phyloP scores from a whole-genome alignment of 92 coral and sea anemone species.

The Porites divaricata region DNA sequence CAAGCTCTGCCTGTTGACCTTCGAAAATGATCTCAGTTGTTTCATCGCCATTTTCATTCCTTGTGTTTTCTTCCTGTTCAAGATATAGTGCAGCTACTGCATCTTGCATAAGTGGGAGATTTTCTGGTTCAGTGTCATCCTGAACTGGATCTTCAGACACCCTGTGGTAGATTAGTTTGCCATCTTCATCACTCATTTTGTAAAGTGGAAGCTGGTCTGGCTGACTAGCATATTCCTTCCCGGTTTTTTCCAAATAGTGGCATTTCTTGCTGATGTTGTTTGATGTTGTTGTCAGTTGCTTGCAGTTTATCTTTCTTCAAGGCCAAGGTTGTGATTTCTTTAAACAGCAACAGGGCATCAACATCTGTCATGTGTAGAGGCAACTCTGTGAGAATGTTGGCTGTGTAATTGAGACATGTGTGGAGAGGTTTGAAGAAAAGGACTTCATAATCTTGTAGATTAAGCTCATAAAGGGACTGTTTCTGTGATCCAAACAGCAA shows the following conservation, averaged over 20 bases:
- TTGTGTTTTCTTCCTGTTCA: slow-evolving; percentile 8
- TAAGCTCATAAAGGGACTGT: background rate
- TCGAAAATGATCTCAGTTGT: background rate
- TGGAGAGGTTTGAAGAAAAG: background rate
- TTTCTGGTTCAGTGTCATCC: slow-evolving; percentile 6
- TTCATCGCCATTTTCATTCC: background rate
- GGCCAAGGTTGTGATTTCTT: slow-evolving; percentile 37
- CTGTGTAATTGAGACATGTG: background rate
- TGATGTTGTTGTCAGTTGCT: slow-evolving; percentile 40
- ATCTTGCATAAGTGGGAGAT: background rate
- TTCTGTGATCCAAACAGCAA: background rate
- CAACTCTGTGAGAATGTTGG: background rate
- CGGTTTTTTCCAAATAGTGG: background rate
- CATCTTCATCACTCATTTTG: slow-evolving; percentile 38
- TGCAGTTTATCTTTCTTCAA: slow-evolving; percentile 4
- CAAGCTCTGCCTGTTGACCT: slow-evolving; percentile 8
- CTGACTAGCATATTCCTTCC: slow-evolving; percentile 19
- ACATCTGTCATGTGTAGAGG: slow-evolving; percentile 17
- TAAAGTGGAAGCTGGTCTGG: slow-evolving; percentile 34
- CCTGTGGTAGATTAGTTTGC: slow-evolving; percentile 35
- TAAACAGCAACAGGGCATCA: slow-evolving; percentile 22
- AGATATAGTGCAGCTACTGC: background rate
- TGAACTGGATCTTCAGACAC: slow-evolving; percentile 7
- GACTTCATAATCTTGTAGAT: slow-evolving; percentile 45
- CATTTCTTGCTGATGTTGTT: slow-evolving; percentile 13